Evolutionary conservation across 2,797 vertebrate genomes (phyloP), one percentile per base, ranked within the genome.

Genomic region (Notoglanidium macrostoma): DNA sequence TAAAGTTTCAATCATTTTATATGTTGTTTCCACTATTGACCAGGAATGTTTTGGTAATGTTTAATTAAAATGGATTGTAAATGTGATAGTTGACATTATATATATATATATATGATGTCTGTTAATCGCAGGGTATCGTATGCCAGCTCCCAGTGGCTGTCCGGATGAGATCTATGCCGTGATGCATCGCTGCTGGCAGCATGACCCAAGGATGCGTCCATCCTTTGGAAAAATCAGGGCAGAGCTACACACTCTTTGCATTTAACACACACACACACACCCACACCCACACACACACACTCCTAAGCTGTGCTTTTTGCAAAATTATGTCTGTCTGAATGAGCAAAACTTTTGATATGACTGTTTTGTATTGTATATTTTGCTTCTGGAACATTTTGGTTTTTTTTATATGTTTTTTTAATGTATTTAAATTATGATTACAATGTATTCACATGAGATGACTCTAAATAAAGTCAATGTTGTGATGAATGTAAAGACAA

Each of bases 171-270:
- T 98, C 84, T 97, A 97, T 90, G 92, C 90, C 73, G 94, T 99
- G 74, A 99, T 99, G 98, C 93, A 88, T 90, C 95, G 91, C 59
- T 99, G 98, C 94, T 99, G 98, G 98, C 95, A 97, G 91, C 97
- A 98, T 0, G 96, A 98, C 0, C 94, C 97, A 1, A 90, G 29
- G 87, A 95, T 95, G 46, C 95, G 98, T n/a, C 97, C 98, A 0
- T 94, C 91, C 61, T 99, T 99, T 90, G 92, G 90, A 88, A 85
- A 90, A 89, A 92, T 99, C 26, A 93, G 92, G 85, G 92, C 94
- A 85, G 96, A 98, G 12, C 96, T 99, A 77, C 84, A 80, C 26
- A 46, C 78, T 85, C 94, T 98, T 83, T 94, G 95, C 83, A 94
- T 93, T 72, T 97, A 94, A 91, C 55, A 49, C 68, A 59, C 61